phyloP scores from a whole-genome alignment of 2,113 vertebrate genomes.

The Colistium nudipinnis region DNA sequence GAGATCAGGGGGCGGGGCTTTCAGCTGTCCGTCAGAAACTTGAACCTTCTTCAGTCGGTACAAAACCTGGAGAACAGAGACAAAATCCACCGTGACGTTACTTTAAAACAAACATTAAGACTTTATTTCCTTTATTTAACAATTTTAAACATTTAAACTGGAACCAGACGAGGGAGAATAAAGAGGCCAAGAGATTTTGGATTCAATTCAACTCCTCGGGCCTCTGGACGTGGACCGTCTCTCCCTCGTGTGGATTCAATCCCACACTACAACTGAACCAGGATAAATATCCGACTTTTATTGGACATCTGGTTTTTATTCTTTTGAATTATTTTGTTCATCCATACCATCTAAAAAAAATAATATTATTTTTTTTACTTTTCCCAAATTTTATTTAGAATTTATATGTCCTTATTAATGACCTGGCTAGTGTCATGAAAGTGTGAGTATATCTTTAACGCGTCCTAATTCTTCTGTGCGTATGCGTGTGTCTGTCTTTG shows the following conservation, averaged over 20 bases:
- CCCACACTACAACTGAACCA: background rate
- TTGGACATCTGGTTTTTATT: background rate
- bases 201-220: no score
- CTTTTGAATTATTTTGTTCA: background rate
- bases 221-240: background rate
- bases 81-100: background rate
- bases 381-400: background rate
- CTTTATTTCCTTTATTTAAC: no score
- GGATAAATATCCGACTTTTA: background rate
- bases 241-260: conserved; percentile 43
- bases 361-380: background rate
- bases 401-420: no score
- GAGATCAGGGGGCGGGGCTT: conserved; percentile 85
- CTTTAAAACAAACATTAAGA: no score
- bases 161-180: no score
- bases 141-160: no score
- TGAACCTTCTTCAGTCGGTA: conserved; percentile 91
- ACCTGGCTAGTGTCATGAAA: no score
- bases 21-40: conserved; percentile 87
- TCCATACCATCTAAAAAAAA: background rate
- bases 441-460: background rate
- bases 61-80: conserved; percentile 85
- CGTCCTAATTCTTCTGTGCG: no score
- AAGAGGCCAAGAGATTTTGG: no score
- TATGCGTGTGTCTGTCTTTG: background rate